Percentiles rank a stretch among this genome's conserved stretches.
Evolutionary conservation across 2,888 invertebrate species (phyloP).

Genomic region (Folsomia manolachei): DNA sequence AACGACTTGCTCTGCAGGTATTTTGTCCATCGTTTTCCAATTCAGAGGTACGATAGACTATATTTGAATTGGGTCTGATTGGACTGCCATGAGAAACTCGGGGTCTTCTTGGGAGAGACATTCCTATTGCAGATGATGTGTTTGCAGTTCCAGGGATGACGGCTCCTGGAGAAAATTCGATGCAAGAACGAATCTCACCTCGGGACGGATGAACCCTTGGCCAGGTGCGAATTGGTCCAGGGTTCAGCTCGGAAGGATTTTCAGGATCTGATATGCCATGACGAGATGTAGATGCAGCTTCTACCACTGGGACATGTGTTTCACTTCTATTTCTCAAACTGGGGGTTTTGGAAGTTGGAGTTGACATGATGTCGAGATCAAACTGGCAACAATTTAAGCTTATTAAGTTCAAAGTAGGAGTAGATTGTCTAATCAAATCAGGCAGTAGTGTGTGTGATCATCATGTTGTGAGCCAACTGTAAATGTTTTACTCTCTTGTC

Average conservation of each 20-base stretch:
- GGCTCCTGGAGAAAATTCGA: conserved; percentile 39
- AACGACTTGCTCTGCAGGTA: neutral
- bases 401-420: neutral
- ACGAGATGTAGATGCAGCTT: too few relatives aligned
- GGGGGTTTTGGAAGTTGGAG: too few relatives aligned
- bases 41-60: neutral
- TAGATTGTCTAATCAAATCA: neutral
- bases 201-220: conserved; percentile 40
- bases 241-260: conserved; percentile 6
- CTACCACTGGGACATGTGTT: too few relatives aligned
- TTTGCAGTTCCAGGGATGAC: neutral
- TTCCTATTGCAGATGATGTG: neutral
- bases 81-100: neutral
- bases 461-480: neutral
- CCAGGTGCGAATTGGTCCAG: conserved; percentile 43
- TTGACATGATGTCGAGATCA: neutral
- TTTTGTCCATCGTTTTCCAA: neutral
- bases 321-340: neutral
- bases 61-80: neutral
- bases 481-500: too few relatives aligned
- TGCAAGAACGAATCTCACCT: conserved; percentile 44
- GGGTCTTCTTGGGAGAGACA: conserved; percentile 12
- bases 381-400: neutral
- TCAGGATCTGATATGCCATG: neutral
- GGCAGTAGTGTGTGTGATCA: neutral